phyloP scores from a whole-genome alignment of 2,113 vertebrate genomes.

The Trogon melanurus region DNA sequence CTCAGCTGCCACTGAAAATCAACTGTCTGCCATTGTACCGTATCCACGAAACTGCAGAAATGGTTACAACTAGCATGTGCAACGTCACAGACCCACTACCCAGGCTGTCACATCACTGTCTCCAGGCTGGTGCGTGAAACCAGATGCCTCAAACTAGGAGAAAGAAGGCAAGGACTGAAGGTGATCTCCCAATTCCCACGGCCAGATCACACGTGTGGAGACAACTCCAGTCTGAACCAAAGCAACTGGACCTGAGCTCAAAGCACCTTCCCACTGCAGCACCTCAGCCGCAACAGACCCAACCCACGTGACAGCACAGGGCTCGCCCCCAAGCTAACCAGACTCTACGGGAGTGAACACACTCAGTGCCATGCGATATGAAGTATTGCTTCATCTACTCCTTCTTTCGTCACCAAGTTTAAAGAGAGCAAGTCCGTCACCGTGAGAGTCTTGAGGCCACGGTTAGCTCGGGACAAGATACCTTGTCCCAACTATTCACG shows the following conservation, averaged over 20 bases:
- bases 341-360: background rate
- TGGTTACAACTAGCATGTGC: rapidly evolving
- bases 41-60: too few relatives aligned
- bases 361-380: background rate
- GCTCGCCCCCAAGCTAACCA: background rate
- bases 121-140: background rate
- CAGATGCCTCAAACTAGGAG: background rate
- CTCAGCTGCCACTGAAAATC: background rate
- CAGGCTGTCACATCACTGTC: background rate
- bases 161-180: background rate
- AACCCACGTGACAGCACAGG: too few relatives aligned
- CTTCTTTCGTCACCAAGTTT: background rate
- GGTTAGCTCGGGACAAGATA: background rate
- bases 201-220: background rate
- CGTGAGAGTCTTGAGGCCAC: background rate
- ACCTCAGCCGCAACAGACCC: background rate
- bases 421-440: background rate
- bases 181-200: background rate
- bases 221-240: background rate
- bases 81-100: background rate
- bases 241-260: background rate
- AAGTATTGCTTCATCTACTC: background rate
- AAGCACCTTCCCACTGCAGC: background rate
- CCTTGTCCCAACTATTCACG: background rate
- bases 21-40: too few relatives aligned